Conservation (phyloP, 2,888 invertebrate species). For the Epicampocera succincta region DNA sequence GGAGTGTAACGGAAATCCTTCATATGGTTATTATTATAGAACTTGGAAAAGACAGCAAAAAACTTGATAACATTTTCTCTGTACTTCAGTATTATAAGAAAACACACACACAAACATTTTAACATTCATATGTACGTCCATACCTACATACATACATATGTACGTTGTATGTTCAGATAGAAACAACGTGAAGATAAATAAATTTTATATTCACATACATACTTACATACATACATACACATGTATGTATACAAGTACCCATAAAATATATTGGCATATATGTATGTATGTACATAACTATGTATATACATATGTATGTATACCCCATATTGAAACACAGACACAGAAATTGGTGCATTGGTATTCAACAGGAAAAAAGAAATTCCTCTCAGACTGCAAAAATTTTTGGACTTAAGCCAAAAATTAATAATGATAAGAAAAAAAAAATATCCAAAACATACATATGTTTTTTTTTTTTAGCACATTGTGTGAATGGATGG, state of each 20-base stretch:
- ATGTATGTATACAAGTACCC: neutral
- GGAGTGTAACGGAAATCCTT: too few relatives aligned
- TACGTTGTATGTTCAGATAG: neutral
- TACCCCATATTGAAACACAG: neutral
- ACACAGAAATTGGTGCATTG: neutral
- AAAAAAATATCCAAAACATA: conserved; percentile 6
- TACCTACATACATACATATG: neutral
- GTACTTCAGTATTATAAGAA: too few relatives aligned
- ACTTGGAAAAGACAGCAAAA: too few relatives aligned
- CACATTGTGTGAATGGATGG: conserved; percentile 2
- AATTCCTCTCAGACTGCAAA: conserved; percentile 50
- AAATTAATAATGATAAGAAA: conserved; percentile 66
- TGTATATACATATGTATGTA: neutral
- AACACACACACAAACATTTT: conserved; percentile 4
- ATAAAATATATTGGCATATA: too few relatives aligned
- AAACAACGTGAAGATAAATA: conserved; percentile 1
- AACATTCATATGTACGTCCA: neutral
- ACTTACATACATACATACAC: neutral
- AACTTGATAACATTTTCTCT: too few relatives aligned
- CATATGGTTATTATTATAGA: too few relatives aligned
- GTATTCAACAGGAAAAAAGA: conserved; percentile 36
- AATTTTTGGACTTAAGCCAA: conserved; percentile 56
- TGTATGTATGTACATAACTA: neutral
- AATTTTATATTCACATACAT: neutral
- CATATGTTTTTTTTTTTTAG: neutral